These are phyloP conservation scores for Podarcis siculus DNA, from an alignment of 2,797 vertebrate species.

Conservation along the genomic window DNA sequence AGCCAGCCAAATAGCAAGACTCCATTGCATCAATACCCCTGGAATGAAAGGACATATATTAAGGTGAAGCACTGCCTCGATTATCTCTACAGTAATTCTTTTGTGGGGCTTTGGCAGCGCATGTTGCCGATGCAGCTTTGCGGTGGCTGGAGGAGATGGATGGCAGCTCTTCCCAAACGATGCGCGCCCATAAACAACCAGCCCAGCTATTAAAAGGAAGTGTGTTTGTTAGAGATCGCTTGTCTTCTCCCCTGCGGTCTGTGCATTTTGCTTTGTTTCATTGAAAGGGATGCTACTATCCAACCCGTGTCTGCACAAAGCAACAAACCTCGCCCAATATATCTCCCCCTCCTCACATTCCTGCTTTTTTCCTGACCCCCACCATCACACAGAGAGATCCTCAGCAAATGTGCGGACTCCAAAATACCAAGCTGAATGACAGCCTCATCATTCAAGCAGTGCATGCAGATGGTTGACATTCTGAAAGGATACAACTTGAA, in stretches of 20 bases:
- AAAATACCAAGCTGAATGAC: conserved; percentile 53
- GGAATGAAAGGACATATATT: conserved; percentile 15
- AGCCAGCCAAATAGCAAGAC: not conserved
- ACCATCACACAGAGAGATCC: conserved; percentile 12
- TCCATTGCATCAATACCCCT: not conserved
- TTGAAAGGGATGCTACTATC: not conserved
- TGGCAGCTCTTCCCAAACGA: not conserved
- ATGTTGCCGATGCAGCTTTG: not conserved
- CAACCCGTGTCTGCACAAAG: not conserved
- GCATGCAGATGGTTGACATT: conserved; percentile 23
- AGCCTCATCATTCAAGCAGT: conserved; percentile 33
- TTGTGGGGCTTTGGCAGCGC: not conserved
- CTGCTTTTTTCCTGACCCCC: conserved; percentile 14
- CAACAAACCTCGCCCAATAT: not conserved
- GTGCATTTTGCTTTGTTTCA: not conserved
- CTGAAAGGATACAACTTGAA: not conserved
- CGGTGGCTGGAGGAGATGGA: not conserved
- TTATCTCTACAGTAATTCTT: conserved; percentile 10
- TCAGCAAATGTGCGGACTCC: conserved; percentile 46
- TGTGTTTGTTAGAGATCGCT: not conserved
- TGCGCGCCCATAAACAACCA: not conserved
- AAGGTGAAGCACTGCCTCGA: conserved; percentile 8
- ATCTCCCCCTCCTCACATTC: conserved; percentile 10
- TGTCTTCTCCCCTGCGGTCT: not conserved
- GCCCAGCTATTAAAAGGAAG: not conserved